Evolutionary conservation across 2,797 vertebrate genomes (phyloP), one percentile per base, ranked within the genome.

Genomic region (Hydrolagus colliei): DNA sequence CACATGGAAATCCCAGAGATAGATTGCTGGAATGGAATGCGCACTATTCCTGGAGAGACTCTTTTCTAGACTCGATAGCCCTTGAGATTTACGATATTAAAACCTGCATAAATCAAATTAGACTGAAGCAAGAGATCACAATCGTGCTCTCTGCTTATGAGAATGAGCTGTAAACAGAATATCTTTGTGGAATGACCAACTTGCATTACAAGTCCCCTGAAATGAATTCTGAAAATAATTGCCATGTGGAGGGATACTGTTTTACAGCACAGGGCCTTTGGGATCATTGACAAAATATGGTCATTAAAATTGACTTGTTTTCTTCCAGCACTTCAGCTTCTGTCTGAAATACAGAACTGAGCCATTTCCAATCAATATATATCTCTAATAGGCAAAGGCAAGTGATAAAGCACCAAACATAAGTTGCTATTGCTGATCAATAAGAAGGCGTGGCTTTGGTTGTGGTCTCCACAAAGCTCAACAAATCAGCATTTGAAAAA

Each of bases 341-440:
- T 82, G 27, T 68, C 78, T 68, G 61, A 65, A 82, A 82, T 35
- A 67, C 62, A 68, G 63, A 67, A 67, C 27, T 14, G 67, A 82
- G 8, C 8, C 41, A 52, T 52, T 52, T 52, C 6, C 41, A 67
- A 68, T 82, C 22, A 82, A 41, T 82, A 82, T 32, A 82, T 67
- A 32, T 32, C 78, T 67, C 32, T 82, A 18, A 61, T 65, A 65
- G 62, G 65, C 61, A 65, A 62, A 79, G 18, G 77, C 78, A 82
- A 82, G 78, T 82, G 62, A 80, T 61, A 65, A 68, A 16, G 14
- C 63, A 82, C 78, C 41, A 82, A 35, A 67, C 78, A 82, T 9
- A 35, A 82, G 63, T 67, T 79, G 77, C 77, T 82, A 14, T 80
- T 65, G 62, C 67, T 65, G 78, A 82, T 82, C 78, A 8, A 82